Base-by-base conservation (phyloP, 2,888 invertebrate species). In the Xanthorhoe spadicearia region DNA sequence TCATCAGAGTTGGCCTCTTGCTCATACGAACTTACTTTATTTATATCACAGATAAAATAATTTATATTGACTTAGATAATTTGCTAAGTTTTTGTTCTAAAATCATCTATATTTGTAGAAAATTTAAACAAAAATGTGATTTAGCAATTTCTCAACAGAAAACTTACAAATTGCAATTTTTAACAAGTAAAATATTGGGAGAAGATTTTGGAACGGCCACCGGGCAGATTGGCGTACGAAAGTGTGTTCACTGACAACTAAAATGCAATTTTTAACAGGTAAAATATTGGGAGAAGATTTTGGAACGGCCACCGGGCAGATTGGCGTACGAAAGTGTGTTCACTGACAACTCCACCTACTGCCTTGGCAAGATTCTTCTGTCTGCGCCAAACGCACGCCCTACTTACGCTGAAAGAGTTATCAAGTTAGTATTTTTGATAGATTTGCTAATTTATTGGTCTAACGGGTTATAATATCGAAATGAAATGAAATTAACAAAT, bases 301-400 rank as follows among this genome's bases (percentile, higher is more conserved):
- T 98, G 19, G 98, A 98, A 61, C 97, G 97, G 69, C 94, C 96
- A 0, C 95, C 96, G 0, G 98, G 98, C 0, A 94, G 96, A 70
- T 94, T 95, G 77, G 98, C 98, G 0, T 94, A 98, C 78, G 96
- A 97, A 77, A 94, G 95, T 64, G 97, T 98, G 79, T 98, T 98
- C 80, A 95, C 94, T 2, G 93, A 94, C 0, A 91, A 94, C 1
- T 94, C 95, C 0, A 94, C 94, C 28, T 95, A 95, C 76, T 95
- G 96, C 68, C 94, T 98, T 49, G 96, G 97, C 0, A 96, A 96
- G 70, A 94, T 98, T 13, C 89, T 98, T 48, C 92, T 98, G 58
- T 96, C 97, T 0, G 96, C 97, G 3, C 96, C 97, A 0, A 96
- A 95, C 62, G 95, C 96, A 0, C 94, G 95, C 60, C 94, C 95